phyloP scores from a whole-genome alignment of 53 echinoderm and acorn worm genomes.

The Astropecten irregularis region DNA sequence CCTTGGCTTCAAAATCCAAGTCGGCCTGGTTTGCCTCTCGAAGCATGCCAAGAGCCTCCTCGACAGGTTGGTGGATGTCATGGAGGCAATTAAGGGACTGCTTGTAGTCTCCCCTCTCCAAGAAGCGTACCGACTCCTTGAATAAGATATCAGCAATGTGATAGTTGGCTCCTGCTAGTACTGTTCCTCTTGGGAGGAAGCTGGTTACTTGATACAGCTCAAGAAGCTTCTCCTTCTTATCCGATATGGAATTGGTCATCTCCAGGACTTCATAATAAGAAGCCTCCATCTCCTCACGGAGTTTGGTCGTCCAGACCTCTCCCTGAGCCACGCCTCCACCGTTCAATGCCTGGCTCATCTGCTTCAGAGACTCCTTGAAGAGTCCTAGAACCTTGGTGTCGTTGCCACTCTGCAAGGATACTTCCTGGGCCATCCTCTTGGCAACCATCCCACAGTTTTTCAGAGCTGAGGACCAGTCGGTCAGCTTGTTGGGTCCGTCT shows the following conservation, averaged over 20 bases:
- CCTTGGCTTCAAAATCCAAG: background rate
- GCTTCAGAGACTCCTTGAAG: slow-evolving; percentile 20
- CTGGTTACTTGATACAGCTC: background rate
- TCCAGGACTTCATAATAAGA: background rate
- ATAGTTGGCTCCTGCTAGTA: background rate
- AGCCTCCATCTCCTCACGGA: slow-evolving; percentile 1
- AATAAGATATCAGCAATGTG: slow-evolving; percentile 8
- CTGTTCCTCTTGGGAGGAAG: background rate
- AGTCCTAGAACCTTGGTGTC: background rate
- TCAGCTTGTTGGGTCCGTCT: background rate
- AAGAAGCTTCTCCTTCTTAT: background rate
- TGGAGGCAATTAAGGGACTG: slow-evolving; percentile 6
- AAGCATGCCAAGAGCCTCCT: slow-evolving; percentile 4
- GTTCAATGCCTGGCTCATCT: background rate
- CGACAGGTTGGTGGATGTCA: slow-evolving; percentile 6
- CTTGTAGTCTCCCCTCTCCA: slow-evolving; percentile 4
- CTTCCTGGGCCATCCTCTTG: slow-evolving; percentile 3
- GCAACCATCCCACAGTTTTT: slow-evolving; percentile 20
- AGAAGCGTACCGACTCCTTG: slow-evolving; percentile 20
- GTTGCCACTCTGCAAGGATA: too few species aligned
- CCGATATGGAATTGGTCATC: background rate
- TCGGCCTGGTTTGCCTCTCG: background rate
- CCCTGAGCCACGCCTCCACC: background rate
- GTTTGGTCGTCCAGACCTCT: background rate
- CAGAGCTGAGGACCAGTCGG: slow-evolving; percentile 6